Percentiles rank a stretch among this genome's conserved stretches.
Evolutionary conservation across 2,888 invertebrate species (phyloP).

Genomic region (Gibbula magus): DNA sequence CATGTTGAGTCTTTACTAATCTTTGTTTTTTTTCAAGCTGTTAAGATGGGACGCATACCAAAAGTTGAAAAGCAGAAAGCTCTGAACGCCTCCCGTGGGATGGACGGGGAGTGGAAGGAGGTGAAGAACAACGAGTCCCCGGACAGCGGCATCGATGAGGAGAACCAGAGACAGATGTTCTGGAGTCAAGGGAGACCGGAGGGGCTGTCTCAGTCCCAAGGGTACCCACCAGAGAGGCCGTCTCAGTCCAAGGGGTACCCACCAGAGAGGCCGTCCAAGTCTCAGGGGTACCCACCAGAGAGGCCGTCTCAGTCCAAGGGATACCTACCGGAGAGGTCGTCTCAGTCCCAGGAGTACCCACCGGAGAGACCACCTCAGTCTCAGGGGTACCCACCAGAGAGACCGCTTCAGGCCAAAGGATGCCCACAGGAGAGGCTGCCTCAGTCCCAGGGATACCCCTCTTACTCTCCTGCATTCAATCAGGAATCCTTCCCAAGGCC

Average conservation of each 20-base stretch:
- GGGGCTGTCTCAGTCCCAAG: background rate
- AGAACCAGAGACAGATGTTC: background rate
- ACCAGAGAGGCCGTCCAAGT: no score
- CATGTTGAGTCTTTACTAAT: no score
- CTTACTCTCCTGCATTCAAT: background rate
- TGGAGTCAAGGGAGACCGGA: no score
- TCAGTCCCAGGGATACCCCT: background rate
- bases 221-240: background rate
- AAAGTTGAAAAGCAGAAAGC: slow-evolving; percentile 72
- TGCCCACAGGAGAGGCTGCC: background rate
- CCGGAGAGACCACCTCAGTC: background rate
- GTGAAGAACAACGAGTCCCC: background rate
- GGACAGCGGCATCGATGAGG: background rate
- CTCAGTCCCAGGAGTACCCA: background rate
- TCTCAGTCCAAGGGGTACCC: background rate
- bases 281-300: background rate
- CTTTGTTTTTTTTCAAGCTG: slow-evolving; percentile 60
- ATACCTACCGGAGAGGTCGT: no score
- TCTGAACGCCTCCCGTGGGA: slow-evolving; percentile 48
- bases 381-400: background rate
- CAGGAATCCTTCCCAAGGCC: background rate
- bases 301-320: background rate
- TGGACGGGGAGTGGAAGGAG: background rate
- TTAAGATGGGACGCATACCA: slow-evolving; percentile 74
- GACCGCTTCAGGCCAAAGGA: background rate